Evolutionary conservation across 2,113 vertebrate genomes (phyloP), one percentile per base, ranked within the genome.

Genomic region (Probosciger aterrimus): DNA sequence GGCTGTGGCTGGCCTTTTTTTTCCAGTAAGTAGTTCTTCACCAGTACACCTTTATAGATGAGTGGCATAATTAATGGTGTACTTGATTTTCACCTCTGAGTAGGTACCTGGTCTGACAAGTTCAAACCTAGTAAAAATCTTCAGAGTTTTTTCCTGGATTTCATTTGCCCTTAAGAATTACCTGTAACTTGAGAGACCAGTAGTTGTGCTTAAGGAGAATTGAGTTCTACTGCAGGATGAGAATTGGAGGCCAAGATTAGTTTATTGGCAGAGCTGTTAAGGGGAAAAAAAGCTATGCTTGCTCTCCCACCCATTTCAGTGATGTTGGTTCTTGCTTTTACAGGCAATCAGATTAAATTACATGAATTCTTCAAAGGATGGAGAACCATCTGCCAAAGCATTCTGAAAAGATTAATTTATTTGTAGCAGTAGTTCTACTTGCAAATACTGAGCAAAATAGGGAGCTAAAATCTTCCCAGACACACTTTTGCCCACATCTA

Each of bases 361-460:
- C 50, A 65, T 46, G 35, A 59, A 31, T 95, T 88, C 86, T 93
- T 88, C 73, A 92, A 83, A 94, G 69, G 73, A 76, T 77, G 39
- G 77, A 71, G 79, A 92, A 71, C 86, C 64, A 90, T 91, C 83
- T 96, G 84, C 84, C 88, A 57, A 94, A 95, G 62, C 88, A 65
- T 86, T 78, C 73, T 92, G 52, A 86, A 94, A 88, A 82, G 64
- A 92, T 92, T 68, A 44, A 79, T 95, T 77, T 96, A 71, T 94
- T 88, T 95, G 95, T 71, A 86, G 53, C 67, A 47, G 63, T 62
- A 84, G 69, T 86, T 94, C 80, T 87, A 62, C 73, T 91, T 82
- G 86, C 60, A 94, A 63, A 73, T 79, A 64, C 49, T 69, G 46
- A 82, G 59, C 27, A 73, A 94, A 83, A 16, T 30, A 70, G 73